These are phyloP conservation scores for Malthinus flaveolus DNA, from an alignment of 2,888 invertebrate species.

Conservation along the genomic window DNA sequence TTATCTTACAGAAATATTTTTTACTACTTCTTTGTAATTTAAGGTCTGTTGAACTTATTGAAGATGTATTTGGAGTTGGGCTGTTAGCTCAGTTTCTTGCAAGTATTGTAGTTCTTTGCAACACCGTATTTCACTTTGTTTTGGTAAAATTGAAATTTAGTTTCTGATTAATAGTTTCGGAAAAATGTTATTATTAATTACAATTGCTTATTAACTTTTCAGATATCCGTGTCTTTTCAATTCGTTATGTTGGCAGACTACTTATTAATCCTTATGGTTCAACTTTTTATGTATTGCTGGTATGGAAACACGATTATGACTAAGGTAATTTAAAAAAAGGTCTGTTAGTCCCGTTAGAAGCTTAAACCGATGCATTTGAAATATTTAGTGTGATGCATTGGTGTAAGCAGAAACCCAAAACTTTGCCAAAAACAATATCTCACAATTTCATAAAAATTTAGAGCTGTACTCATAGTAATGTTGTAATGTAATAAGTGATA, in stretches of 20 bases:
- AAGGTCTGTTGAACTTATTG: slow-evolving; percentile 18
- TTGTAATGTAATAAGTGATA: no score
- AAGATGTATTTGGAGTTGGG: slow-evolving; percentile 17
- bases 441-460: no score
- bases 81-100: slow-evolving; percentile 25
- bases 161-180: background rate
- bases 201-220: no score
- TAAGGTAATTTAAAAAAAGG: slow-evolving; percentile 18
- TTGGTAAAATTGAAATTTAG: slow-evolving; percentile 9
- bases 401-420: no score
- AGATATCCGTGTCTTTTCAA: slow-evolving; percentile 11
- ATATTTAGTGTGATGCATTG: no score
- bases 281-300: slow-evolving; percentile 30
- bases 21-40: background rate
- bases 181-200: no score
- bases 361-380: no score
- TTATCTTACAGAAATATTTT: no score
- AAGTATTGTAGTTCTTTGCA: slow-evolving; percentile 25
- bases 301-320: slow-evolving; percentile 31
- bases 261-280: slow-evolving; percentile 13
- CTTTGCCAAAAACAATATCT: no score
- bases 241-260: slow-evolving; percentile 17
- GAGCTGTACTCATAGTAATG: no score
- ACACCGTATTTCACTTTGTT: slow-evolving; percentile 21
- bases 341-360: no score